A percentile compares a stretch with the other conserved stretches of the same genome.
phyloP scores from a whole-genome alignment of 2,888 invertebrate species.

The Apamea crenata region DNA sequence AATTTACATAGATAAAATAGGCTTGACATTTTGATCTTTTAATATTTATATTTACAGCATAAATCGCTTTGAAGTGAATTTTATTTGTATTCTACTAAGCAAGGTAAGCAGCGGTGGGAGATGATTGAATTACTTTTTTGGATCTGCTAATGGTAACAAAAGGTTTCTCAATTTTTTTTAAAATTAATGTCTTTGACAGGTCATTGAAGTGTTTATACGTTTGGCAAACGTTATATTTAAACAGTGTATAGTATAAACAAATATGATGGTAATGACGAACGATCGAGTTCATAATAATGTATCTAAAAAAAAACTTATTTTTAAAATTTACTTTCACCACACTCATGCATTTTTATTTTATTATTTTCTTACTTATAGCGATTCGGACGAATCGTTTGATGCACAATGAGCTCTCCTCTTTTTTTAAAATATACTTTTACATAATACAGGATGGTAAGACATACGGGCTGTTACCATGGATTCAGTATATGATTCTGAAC shows the following conservation, averaged over 20 bases:
- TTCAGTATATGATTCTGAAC: too few species aligned
- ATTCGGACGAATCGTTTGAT: neutral
- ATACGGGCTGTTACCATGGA: too few species aligned
- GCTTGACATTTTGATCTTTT: conserved; percentile 25
- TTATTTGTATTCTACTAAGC: neutral
- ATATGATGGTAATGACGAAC: neutral
- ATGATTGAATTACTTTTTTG: conserved; percentile 8
- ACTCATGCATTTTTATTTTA: too few species aligned
- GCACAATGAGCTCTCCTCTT: neutral
- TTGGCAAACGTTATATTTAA: neutral
- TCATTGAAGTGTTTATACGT: neutral
- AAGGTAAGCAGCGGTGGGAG: neutral
- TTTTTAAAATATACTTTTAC: neutral
- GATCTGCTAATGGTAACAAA: neutral
- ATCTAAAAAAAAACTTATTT: too few species aligned
- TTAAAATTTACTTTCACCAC: too few species aligned
- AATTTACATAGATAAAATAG: conserved; percentile 35
- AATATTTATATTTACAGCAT: conserved; percentile 20
- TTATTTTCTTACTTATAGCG: too few species aligned
- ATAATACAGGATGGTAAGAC: too few species aligned
- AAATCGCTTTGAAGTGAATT: conserved; percentile 19
- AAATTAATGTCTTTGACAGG: neutral
- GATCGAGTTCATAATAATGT: neutral
- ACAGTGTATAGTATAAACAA: neutral
- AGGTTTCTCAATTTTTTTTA: neutral